phyloP scores from a whole-genome alignment of 2,113 vertebrate species.

The Aegotheles bennettii region DNA sequence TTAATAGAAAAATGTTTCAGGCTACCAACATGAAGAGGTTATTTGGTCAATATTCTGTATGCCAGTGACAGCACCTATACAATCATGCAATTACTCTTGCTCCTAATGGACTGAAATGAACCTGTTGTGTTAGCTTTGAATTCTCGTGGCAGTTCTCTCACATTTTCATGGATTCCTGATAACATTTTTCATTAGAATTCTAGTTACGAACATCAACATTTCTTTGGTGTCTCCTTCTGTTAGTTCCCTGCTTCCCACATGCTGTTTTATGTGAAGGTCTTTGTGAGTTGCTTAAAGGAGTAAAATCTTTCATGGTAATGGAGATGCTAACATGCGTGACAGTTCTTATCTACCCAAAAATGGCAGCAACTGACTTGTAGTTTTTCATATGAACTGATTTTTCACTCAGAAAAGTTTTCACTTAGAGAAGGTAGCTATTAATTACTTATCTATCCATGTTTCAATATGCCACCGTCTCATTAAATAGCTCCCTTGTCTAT shows the following conservation, averaged over 20 bases:
- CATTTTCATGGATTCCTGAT: background rate
- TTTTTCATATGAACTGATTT: slow-evolving; percentile 37
- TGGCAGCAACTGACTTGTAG: slow-evolving; percentile 34
- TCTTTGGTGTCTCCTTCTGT: slow-evolving; percentile 44
- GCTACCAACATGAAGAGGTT: background rate
- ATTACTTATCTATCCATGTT: slow-evolving; percentile 51
- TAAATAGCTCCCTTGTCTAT: slow-evolving; percentile 63
- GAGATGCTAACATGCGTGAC: slow-evolving; percentile 16
- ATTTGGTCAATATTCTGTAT: background rate
- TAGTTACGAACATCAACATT: background rate
- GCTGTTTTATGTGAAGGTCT: slow-evolving; percentile 29
- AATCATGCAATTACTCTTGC: background rate
- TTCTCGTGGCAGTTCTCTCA: background rate
- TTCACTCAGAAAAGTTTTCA: slow-evolving; percentile 57
- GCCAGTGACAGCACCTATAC: background rate
- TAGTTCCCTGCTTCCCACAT: slow-evolving; percentile 37
- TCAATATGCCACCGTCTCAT: slow-evolving; percentile 52
- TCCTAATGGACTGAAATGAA: background rate
- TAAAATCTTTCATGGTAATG: slow-evolving; percentile 21
- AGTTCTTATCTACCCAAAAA: slow-evolving; percentile 31
- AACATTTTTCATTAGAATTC: slow-evolving; percentile 29
- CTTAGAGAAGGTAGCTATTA: slow-evolving; percentile 60
- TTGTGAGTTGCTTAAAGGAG: slow-evolving; percentile 20
- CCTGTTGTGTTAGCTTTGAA: background rate
- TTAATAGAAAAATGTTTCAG: background rate